These are phyloP conservation scores for Progne subis DNA, from an alignment of 2,113 vertebrate genomes.

Conservation along the genomic window DNA sequence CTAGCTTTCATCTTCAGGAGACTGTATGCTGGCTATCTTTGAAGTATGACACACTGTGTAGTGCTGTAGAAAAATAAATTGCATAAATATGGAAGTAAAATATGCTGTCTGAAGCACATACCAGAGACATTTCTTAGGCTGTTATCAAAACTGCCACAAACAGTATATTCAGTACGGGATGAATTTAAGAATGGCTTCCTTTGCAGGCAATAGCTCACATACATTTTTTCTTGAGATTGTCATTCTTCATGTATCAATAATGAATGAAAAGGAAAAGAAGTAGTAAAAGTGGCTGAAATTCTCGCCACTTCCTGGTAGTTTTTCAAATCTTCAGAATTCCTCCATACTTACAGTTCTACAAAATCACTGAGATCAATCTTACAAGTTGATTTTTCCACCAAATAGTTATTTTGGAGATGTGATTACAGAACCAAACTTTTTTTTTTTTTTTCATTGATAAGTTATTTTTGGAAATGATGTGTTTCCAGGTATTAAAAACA, in stretches of 20 bases:
- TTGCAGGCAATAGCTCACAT: background rate
- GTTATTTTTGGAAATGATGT: background rate
- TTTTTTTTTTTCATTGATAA: background rate
- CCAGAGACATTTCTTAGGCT: background rate
- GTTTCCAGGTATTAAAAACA: background rate
- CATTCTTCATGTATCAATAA: background rate
- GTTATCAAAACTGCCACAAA: background rate
- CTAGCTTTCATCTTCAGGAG: background rate
- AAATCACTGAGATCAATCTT: background rate
- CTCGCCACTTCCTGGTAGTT: background rate
- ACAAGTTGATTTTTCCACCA: background rate
- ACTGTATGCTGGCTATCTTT: background rate
- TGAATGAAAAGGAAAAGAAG: background rate
- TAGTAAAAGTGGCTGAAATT: background rate
- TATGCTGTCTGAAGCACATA: background rate
- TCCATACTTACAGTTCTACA: background rate
- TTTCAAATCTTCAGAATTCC: background rate
- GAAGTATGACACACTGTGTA: background rate
- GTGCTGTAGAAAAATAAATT: background rate
- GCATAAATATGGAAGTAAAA: conserved; percentile 23
- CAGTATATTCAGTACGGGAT: background rate
- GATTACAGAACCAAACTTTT: background rate
- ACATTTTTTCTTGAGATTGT: background rate
- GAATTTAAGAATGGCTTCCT: background rate
- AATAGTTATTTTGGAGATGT: background rate